These are phyloP conservation scores for Mirza zaza DNA, from an alignment of 2,113 vertebrate species.

Conservation along the genomic window DNA sequence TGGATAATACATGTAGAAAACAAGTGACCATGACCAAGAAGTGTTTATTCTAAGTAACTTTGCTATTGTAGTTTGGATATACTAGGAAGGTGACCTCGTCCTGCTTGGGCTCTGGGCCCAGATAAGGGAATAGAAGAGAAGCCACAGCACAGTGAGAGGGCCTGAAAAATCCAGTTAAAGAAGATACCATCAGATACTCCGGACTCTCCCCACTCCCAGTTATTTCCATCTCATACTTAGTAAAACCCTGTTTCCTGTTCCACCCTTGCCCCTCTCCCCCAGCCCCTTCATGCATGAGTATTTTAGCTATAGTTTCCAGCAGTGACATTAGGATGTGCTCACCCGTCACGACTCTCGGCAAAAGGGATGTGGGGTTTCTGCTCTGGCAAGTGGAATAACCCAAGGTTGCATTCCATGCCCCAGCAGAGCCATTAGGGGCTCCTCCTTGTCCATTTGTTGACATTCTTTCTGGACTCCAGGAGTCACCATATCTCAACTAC, in stretches of 20 bases:
- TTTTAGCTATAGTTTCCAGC: background rate
- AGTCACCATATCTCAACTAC: background rate
- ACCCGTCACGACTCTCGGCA: background rate
- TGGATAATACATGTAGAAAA: background rate
- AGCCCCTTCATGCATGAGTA: background rate
- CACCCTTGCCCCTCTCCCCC: no score
- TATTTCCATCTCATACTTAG: background rate
- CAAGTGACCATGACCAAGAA: background rate
- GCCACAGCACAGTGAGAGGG: background rate
- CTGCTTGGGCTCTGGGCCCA: constrained; percentile 10
- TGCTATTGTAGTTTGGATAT: background rate
- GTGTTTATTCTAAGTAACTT: background rate
- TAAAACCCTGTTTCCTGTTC: background rate
- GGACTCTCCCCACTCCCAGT: background rate
- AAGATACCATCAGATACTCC: background rate
- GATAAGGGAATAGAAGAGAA: background rate
- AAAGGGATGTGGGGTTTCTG: background rate
- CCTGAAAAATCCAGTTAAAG: background rate
- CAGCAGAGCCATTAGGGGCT: background rate
- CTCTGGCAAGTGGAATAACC: background rate
- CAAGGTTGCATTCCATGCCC: fast-evolving
- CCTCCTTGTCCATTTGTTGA: background rate
- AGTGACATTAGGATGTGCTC: background rate
- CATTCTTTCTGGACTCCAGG: background rate
- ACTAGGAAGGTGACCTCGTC: background rate